These are phyloP conservation scores for Ophthalmolycus amberensis DNA, from an alignment of 2,113 vertebrate genomes.

Conservation along the genomic window DNA sequence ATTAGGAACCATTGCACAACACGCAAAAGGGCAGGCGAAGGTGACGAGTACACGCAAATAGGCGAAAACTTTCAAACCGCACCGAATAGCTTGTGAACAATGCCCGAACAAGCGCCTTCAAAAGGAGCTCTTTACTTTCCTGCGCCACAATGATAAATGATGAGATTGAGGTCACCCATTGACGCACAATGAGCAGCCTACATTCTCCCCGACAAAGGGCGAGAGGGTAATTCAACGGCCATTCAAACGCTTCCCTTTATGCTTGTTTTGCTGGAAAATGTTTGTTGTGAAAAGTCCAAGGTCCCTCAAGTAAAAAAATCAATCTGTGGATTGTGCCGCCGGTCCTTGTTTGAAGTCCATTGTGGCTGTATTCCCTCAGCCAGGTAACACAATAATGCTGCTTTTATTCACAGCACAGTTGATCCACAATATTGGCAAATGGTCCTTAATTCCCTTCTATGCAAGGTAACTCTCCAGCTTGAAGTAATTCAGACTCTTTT, in stretches of 20 bases:
- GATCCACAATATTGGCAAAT: constrained; percentile 88
- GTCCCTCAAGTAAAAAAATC: constrained; percentile 86
- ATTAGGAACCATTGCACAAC: constrained; percentile 12
- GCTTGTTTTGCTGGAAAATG: constrained; percentile 78
- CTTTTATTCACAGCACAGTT: constrained; percentile 83
- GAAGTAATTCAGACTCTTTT: constrained; percentile 84
- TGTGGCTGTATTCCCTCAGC: constrained; percentile 84
- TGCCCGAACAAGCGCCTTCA: constrained; percentile 59
- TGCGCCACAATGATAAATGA: constrained; percentile 67
- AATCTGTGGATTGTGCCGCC: constrained; percentile 80
- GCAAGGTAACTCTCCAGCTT: constrained; percentile 84
- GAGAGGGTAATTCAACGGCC: constrained; percentile 78
- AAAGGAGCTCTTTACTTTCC: constrained; percentile 69
- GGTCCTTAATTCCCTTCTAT: constrained; percentile 85
- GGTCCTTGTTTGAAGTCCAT: constrained; percentile 86
- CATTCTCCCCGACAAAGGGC: constrained; percentile 80
- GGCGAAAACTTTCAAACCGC: constrained; percentile 47
- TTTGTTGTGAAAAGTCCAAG: constrained; percentile 83
- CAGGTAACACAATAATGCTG: constrained; percentile 85
- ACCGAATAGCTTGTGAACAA: constrained; percentile 68
- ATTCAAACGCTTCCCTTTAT: constrained; percentile 82
- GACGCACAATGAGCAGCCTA: constrained; percentile 73
- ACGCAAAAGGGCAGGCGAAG: constrained; percentile 47
- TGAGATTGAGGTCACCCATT: constrained; percentile 82
- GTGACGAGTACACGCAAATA: constrained; percentile 33